Base-by-base conservation (phyloP, 2,113 vertebrate genomes). In the Megalops atlanticus region DNA sequence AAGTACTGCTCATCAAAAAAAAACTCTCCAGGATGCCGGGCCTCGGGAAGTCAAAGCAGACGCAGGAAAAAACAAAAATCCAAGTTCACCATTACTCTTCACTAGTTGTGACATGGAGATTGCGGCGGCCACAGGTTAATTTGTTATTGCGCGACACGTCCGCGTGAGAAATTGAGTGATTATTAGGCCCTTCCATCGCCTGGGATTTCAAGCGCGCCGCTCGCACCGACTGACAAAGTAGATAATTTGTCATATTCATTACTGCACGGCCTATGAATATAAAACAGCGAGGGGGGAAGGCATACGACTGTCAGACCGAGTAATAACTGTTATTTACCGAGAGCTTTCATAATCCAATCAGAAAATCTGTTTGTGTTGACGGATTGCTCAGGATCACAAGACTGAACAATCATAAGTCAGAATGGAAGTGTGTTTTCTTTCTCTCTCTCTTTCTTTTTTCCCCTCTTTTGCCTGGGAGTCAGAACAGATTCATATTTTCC, bases 281-380 rank as follows among this genome's bases (percentile, higher is more conserved):
- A 85, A 89, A 83, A 84, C 71, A 72, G 84, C 77, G 40, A 58
- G 38, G 70, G 38, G 76, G 69, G 70, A 40, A 80, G 71, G 73
- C 79, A 79, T 71, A 85, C 74, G 75, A 74, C 81, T 85, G 83
- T 85, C 82, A 85, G 86, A 80, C 84, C 82, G 84, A 85, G 91
- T 87, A 87, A 88, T 86, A 86, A 89, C 80, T 73, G 81, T 86
- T 90, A 89, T 92, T 92, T 92, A 89, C 89, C 84, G 79, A 78
- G 80, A 74, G 76, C 83, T 86, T 84, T 80, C 75, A 76, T 86
- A 86, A 84, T 84, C 82, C 83, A 81, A 92, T 89, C 85, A 86
- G 85, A 87, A 86, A 89, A 90, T 90, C 87, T 92, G 88, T 89
- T 89, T 83, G 79, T 80, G 39, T 79, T 91, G 88, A 92, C 87